Conservation (phyloP, 2,888 invertebrate genomes). For the Caenorhabditis sulstoni region DNA sequence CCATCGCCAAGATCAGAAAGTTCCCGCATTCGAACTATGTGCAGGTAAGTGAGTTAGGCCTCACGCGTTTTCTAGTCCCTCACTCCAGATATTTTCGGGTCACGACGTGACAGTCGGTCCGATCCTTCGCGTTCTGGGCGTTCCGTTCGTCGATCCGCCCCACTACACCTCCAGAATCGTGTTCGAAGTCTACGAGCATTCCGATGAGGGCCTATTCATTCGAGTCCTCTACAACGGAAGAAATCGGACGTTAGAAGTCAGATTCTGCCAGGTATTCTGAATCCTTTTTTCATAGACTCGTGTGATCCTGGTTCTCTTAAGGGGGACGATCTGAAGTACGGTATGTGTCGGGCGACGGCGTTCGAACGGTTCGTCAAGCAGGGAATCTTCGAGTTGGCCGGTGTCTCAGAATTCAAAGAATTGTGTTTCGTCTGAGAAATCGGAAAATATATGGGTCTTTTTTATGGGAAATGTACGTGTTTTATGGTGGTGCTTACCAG, state of each 20-base stretch:
- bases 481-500: not conserved
- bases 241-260: constrained; percentile 59
- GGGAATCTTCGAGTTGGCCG: constrained; percentile 36
- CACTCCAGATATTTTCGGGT: constrained; percentile 71
- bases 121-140: constrained; percentile 63
- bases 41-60: constrained; percentile 50
- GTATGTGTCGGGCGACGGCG: constrained; percentile 53
- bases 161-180: constrained; percentile 91
- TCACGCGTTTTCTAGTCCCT: too few species aligned
- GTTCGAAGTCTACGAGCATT: constrained; percentile 84
- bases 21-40: constrained; percentile 66
- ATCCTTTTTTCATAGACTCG: not conserved
- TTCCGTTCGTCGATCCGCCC: constrained; percentile 82
- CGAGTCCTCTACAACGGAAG: constrained; percentile 64
- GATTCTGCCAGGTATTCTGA: constrained; percentile 55
- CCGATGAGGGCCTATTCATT: constrained; percentile 51
- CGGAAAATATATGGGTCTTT: not conserved
- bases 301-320: not conserved
- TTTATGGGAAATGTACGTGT: constrained; percentile 26
- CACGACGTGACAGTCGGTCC: constrained; percentile 69
- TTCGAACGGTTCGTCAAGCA: constrained; percentile 49
- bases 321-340: constrained; percentile 47
- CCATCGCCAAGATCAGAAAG: constrained; percentile 38
- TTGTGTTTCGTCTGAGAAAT: constrained; percentile 29
- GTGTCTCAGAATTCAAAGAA: constrained; percentile 43